Evolutionary conservation across 2,113 vertebrate genomes (phyloP), one percentile per base, ranked within the genome.

Genomic region (Rhegmatorhina hoffmannsi): DNA sequence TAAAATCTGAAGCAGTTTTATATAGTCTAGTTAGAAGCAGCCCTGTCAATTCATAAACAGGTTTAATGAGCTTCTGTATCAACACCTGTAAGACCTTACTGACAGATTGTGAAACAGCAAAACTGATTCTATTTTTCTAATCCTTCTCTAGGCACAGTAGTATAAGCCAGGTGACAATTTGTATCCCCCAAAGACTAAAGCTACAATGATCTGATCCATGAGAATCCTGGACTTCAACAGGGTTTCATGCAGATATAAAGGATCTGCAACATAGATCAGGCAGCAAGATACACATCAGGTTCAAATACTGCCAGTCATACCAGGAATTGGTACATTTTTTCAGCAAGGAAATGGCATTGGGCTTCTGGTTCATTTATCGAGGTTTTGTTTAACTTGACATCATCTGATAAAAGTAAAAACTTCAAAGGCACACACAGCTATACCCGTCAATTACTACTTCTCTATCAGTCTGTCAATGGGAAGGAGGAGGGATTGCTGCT

Each of bases 391-490:
- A 80, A 80, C 68, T 77, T 89, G n/a, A 89, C 86, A 84, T 75
- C 44, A 92, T 43, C 73, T 84, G 94, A 94, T 90, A 87, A 89
- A 91, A 95, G 67, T 59, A 77, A 75, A 44, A 89, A 68, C 92
- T 92, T 92, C 64, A 78, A 87, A 97, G 88, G 43, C 72, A 34
- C 46, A 47, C 79, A 66, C 19, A 76, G 53, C 2, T 0, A 78
- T 23, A 72, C 49, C 31, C 69, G 90, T 85, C 69, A 87, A 87
- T 89, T 92, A 89, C 76, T 66, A 13, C 17, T 93, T 72, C 58
- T 47, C 64, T 70, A 46, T 79, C 76, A 18, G 64, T 23, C 47
- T 81, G 46, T 53, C 82, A 92, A 34, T 21, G 14, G 36, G 43
- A 80, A 89, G 59, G 47, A 69, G 25, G 44, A 58, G 25, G 52